Evolutionary conservation across 2,113 vertebrate species (phyloP).

Genomic region (Tor tambroides): DNA sequence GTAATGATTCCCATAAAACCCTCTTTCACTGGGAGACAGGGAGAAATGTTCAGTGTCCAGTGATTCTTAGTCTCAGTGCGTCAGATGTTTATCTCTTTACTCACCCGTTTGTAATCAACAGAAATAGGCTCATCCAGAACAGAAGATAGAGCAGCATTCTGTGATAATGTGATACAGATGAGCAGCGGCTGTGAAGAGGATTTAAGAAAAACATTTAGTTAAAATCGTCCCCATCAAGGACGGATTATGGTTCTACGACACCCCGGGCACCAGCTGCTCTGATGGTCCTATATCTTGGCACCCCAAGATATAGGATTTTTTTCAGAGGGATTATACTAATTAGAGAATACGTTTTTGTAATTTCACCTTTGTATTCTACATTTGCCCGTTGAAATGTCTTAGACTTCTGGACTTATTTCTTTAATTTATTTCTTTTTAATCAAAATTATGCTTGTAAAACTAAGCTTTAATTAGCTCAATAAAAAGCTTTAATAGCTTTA

Average conservation of each 20-base stretch:
- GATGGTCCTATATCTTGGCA: not conserved
- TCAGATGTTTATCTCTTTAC: constrained; percentile 8
- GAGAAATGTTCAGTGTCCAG: not conserved
- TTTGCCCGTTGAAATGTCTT: not conserved
- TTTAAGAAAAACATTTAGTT: constrained; percentile 20
- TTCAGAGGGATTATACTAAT: not conserved
- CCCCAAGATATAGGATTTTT: too few relatives aligned
- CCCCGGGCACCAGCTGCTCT: not conserved
- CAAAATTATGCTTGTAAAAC: not conserved
- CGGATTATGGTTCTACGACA: too few relatives aligned
- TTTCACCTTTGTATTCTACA: not conserved
- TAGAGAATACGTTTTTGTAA: not conserved
- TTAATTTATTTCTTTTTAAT: too few relatives aligned
- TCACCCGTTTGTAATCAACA: constrained; percentile 34
- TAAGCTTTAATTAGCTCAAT: too few relatives aligned
- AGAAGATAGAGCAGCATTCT: constrained; percentile 35
- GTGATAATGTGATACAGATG: not conserved
- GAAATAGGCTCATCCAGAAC: constrained; percentile 35
- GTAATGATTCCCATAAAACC: constrained; percentile 63
- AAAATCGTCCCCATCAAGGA: not conserved
- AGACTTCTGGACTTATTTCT: not conserved
- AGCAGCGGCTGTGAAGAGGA: constrained; percentile 6
- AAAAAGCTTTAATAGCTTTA: not conserved
- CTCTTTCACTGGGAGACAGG: constrained; percentile 65
- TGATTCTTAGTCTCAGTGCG: not conserved